Evolutionary conservation across 35 echinoderm and acorn worm genomes (phyloP).

Genomic region (Anneissia japonica): DNA sequence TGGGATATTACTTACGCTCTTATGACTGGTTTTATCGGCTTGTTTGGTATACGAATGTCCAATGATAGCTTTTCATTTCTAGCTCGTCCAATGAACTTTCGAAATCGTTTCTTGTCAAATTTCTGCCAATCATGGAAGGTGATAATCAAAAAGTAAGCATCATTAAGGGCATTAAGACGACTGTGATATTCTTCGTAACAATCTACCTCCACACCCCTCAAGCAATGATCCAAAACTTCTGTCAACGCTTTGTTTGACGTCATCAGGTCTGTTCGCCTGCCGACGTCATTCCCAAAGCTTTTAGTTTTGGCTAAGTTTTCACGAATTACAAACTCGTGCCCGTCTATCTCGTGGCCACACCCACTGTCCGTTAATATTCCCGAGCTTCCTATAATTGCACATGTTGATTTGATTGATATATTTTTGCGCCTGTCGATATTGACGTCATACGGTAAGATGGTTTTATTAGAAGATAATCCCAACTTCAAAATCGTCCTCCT

Average conservation of each 20-base stretch:
- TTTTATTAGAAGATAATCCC: not conserved
- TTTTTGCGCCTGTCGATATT: not conserved
- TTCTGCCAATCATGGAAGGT: not conserved
- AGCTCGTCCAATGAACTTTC: not conserved
- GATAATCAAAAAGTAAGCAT: not conserved
- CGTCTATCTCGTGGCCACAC: slow-evolving; percentile 46
- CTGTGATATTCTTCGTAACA: not conserved
- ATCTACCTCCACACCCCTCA: not conserved
- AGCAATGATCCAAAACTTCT: not conserved
- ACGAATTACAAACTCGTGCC: slow-evolving; percentile 56
- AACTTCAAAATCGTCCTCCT: not conserved
- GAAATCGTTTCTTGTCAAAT: not conserved
- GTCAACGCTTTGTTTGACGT: slow-evolving; percentile 21
- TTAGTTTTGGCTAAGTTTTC: slow-evolving; percentile 43
- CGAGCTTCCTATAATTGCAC: slow-evolving; percentile 56
- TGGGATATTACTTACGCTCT: not conserved
- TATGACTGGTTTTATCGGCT: not conserved
- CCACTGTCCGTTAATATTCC: slow-evolving; percentile 52
- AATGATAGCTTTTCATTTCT: not conserved
- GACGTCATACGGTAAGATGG: not conserved
- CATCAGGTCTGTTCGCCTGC: slow-evolving; percentile 40
- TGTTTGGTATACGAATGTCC: not conserved
- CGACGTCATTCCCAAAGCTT: slow-evolving; percentile 29
- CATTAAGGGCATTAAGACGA: not conserved
- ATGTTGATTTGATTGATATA: slow-evolving; percentile 21